phyloP scores from a whole-genome alignment of 2,797 vertebrate species.

The Eremophila alpestris region DNA sequence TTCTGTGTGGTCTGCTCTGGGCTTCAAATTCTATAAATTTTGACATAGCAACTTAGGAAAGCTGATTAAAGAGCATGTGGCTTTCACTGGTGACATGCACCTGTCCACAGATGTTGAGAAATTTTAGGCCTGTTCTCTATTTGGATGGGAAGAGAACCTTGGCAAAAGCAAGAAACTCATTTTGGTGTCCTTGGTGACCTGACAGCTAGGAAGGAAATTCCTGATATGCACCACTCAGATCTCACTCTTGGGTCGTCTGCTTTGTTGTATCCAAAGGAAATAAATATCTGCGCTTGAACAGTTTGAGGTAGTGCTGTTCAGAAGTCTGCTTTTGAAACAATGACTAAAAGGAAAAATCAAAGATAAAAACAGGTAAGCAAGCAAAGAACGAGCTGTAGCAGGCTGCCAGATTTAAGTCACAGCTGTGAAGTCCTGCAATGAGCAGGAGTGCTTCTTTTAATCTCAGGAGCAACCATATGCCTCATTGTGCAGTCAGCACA shows the following conservation, averaged over 20 bases:
- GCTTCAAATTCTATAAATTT: neutral
- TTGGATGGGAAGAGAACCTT: neutral
- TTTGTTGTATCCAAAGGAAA: neutral
- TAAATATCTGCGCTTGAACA: neutral
- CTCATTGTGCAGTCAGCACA: neutral
- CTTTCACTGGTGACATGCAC: neutral
- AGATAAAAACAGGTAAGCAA: neutral
- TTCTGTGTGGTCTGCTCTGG: neutral
- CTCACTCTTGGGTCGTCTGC: neutral
- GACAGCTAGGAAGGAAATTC: neutral
- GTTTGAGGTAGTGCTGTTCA: neutral
- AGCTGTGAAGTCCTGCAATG: neutral
- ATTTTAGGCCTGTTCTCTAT: neutral
- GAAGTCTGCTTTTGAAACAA: neutral
- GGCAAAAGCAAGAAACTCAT: neutral
- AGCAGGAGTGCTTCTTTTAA: neutral
- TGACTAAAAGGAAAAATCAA: neutral
- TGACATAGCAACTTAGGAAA: neutral
- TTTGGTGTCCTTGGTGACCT: neutral
- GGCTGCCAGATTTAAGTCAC: neutral
- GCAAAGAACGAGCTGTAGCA: neutral
- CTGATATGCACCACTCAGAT: neutral
- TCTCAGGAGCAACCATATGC: neutral
- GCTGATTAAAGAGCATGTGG: neutral
- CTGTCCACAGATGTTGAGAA: neutral